These are phyloP conservation scores for Gryon sp. DNA, from an alignment of 1,140 invertebrate genomes.

Conservation along the genomic window DNA sequence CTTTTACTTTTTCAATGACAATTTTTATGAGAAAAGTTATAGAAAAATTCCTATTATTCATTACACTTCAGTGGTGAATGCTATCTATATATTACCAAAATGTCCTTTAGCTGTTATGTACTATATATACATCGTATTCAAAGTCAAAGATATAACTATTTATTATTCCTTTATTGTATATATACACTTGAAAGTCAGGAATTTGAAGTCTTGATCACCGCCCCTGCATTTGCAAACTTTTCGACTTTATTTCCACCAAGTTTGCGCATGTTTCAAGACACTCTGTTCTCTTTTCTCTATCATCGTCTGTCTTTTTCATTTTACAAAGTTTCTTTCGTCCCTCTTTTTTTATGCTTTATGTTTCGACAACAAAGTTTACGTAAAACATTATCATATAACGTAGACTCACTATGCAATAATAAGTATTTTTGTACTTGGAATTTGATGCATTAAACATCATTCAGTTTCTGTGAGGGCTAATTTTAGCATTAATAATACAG, in stretches of 20 bases:
- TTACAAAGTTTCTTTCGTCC: too few species aligned
- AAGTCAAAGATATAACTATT: neutral
- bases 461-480: too few species aligned
- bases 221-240: slow-evolving; percentile 4
- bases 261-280: slow-evolving; percentile 20
- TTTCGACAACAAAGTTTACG: neutral
- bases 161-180: slow-evolving; percentile 10
- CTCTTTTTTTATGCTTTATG: slow-evolving; percentile 2
- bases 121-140: neutral
- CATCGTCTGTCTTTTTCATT: neutral
- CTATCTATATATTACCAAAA: neutral
- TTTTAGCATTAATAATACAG: too few species aligned
- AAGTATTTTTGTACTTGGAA: too few species aligned
- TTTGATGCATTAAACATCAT: too few species aligned
- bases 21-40: too few species aligned
- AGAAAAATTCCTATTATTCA: too few species aligned
- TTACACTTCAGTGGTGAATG: too few species aligned
- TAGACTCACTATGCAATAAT: too few species aligned
- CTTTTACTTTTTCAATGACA: too few species aligned
- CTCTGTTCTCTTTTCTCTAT: neutral
- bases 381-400: too few species aligned
- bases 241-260: slow-evolving; percentile 4
- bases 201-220: slow-evolving; percentile 11
- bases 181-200: neutral
- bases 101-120: neutral